Percentiles rank a stretch among this genome's conserved stretches.
phyloP scores from a whole-genome alignment of 2,113 vertebrate genomes.

The Oreotrochilus melanogaster region DNA sequence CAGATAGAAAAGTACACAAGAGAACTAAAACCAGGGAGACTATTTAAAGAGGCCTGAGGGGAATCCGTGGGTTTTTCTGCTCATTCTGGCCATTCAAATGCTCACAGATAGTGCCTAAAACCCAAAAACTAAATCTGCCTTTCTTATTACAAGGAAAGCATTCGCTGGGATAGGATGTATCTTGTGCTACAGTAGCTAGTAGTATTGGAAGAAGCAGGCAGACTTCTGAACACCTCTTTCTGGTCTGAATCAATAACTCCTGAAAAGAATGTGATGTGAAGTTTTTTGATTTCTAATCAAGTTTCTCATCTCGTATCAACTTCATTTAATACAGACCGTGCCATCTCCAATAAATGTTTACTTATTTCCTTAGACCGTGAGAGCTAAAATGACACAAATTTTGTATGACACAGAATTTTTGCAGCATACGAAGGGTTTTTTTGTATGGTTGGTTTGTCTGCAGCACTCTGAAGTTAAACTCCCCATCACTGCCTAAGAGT shows the following conservation, averaged over 20 bases:
- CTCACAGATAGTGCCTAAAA: background rate
- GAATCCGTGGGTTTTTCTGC: background rate
- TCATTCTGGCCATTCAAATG: background rate
- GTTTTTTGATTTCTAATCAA: background rate
- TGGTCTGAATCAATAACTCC: background rate
- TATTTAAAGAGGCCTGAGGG: background rate
- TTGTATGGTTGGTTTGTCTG: background rate
- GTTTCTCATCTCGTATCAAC: background rate
- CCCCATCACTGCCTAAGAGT: background rate
- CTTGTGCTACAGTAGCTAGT: background rate
- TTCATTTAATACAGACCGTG: background rate
- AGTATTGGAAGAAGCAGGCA: rapidly evolving
- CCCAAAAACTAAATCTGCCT: background rate
- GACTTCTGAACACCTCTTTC: background rate
- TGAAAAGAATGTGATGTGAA: background rate
- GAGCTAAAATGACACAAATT: background rate
- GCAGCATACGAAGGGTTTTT: background rate
- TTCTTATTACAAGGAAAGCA: background rate
- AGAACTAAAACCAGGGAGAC: background rate
- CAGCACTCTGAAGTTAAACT: background rate
- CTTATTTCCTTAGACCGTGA: background rate
- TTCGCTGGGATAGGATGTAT: background rate
- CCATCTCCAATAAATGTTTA: background rate
- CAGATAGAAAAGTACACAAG: background rate
- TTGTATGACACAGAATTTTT: background rate